Conservation (phyloP, 2,888 invertebrate species). For the Stratiomys singularior region DNA sequence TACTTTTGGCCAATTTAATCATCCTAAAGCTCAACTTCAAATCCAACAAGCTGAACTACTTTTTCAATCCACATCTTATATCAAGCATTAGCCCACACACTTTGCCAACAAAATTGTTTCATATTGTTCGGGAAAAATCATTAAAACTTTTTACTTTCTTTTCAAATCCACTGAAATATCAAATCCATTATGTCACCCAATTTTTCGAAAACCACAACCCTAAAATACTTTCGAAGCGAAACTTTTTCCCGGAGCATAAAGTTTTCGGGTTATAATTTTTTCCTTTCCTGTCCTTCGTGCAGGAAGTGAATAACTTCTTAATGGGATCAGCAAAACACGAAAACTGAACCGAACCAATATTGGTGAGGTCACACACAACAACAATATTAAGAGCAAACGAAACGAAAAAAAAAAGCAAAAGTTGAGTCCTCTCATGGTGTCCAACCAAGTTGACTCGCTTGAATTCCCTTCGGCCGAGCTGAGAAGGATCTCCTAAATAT, state of each 20-base stretch:
- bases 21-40: no score
- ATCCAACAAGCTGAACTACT: no score
- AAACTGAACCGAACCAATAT: conserved; percentile 2
- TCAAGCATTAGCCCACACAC: no score
- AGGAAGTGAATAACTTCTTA: conserved; percentile 14
- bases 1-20: no score
- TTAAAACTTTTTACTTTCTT: not conserved
- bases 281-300: not conserved
- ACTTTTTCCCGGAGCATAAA: conserved; percentile 1
- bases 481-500: no score
- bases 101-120: no score
- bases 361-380: not conserved
- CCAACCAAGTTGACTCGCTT: not conserved
- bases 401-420: not conserved
- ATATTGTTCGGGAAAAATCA: not conserved
- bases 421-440: not conserved
- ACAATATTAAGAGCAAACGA: not conserved
- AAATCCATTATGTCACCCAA: conserved; percentile 5
- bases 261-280: not conserved
- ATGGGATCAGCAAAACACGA: not conserved
- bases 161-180: not conserved
- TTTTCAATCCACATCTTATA: no score
- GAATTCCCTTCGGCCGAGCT: not conserved
- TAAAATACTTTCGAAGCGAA: not conserved
- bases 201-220: no score